phyloP scores from a whole-genome alignment of 2,888 invertebrate species.

The Gastrophysa polygoni region DNA sequence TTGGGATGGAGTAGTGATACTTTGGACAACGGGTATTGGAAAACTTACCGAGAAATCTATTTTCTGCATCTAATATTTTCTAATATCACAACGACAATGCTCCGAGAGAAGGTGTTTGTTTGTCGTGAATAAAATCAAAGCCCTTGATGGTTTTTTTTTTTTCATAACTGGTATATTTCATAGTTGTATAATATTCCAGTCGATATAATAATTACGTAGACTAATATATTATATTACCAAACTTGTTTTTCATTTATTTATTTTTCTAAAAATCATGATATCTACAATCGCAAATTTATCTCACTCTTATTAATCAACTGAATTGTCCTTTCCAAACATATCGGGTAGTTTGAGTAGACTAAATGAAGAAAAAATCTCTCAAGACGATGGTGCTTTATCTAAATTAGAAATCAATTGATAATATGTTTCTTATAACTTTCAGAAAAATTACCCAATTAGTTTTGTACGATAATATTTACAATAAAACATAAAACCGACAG shows the following conservation, averaged over 20 bases:
- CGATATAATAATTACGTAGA: slow-evolving; percentile 35
- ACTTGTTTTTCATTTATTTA: slow-evolving; percentile 26
- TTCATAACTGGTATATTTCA: slow-evolving; percentile 34
- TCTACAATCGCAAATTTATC: background rate
- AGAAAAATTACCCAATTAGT: no score
- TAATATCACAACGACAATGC: no score
- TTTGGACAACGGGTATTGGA: no score
- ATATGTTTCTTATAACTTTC: no score
- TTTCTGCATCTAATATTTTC: no score
- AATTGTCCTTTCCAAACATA: slow-evolving; percentile 8
- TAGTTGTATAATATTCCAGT: slow-evolving; percentile 38
- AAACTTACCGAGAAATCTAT: no score
- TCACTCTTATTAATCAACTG: slow-evolving; percentile 20
- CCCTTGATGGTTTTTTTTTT: background rate
- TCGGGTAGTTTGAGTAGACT: background rate
- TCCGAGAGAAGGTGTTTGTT: no score
- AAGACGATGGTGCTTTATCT: no score
- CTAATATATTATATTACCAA: slow-evolving; percentile 34
- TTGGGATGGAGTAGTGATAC: no score
- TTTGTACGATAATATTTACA: no score
- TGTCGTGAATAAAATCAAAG: background rate
- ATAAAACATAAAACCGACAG: no score
- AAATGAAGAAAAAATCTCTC: background rate
- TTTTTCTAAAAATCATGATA: slow-evolving; percentile 25
- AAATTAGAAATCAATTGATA: no score